Evolutionary conservation across 2,888 invertebrate genomes (phyloP).

Genomic region (Geotrupes spiniger): DNA sequence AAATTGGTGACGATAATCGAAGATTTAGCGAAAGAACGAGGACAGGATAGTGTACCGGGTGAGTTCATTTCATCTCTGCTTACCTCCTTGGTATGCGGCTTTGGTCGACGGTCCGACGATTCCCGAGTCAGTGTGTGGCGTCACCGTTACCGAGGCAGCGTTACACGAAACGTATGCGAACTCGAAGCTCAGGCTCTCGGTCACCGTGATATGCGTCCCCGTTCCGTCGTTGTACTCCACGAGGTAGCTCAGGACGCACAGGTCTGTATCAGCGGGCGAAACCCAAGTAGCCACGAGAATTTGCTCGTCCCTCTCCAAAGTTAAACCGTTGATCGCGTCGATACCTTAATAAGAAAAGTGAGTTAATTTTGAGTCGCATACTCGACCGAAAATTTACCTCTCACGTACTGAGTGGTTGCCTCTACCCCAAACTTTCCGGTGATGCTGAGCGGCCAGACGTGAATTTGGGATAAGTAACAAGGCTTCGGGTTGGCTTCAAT

Average conservation of each 20-base stretch:
- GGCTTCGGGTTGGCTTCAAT: too few relatives aligned
- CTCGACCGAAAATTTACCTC: too few relatives aligned
- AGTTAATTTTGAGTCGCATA: too few relatives aligned
- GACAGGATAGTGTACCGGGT: too few relatives aligned
- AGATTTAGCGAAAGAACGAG: slow-evolving; percentile 49
- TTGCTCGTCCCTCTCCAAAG: too few relatives aligned
- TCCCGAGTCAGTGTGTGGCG: neutral
- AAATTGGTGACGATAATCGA: slow-evolving; percentile 62
- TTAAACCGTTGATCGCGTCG: too few relatives aligned
- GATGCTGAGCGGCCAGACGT: too few relatives aligned
- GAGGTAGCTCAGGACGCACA: slow-evolving; percentile 7
- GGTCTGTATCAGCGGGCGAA: neutral
- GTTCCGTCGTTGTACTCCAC: neutral
- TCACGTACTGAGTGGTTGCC: too few relatives aligned
- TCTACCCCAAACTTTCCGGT: too few relatives aligned
- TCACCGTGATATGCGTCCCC: slow-evolving; percentile 3
- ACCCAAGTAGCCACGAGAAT: neutral
- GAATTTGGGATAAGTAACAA: too few relatives aligned
- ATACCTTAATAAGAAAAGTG: too few relatives aligned
- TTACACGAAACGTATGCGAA: slow-evolving; percentile 5
- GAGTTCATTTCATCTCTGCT: neutral
- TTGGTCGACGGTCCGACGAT: neutral
- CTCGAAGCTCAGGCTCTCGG: neutral
- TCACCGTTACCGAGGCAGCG: neutral
- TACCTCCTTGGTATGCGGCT: neutral